phyloP scores from a whole-genome alignment of 1,140 invertebrate genomes.

The Drosophila rufa region DNA sequence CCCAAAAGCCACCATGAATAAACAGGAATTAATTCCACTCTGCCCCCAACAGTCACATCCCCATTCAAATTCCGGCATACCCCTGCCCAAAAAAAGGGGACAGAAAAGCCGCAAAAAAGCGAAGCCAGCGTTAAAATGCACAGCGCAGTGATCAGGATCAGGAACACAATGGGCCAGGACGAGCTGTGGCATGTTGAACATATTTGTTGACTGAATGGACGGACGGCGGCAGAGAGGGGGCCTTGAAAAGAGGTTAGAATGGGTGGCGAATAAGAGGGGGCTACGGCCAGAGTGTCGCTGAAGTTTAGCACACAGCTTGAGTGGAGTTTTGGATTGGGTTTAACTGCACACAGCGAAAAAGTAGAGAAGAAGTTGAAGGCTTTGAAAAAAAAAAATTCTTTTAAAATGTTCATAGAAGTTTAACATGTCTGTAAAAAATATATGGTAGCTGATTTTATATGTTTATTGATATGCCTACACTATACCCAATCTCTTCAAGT shows the following conservation, averaged over 20 bases:
- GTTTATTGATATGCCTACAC: too few relatives aligned
- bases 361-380: neutral
- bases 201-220: conserved; percentile 73
- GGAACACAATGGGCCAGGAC: conserved; percentile 67
- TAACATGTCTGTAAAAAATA: too few relatives aligned
- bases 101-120: conserved; percentile 31
- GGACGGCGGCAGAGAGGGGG: neutral
- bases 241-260: neutral
- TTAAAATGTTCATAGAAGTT: neutral
- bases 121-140: conserved; percentile 76
- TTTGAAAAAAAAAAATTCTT: neutral
- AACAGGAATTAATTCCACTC: conserved; percentile 26
- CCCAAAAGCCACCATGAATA: conserved; percentile 25
- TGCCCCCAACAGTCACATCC: conserved; percentile 10
- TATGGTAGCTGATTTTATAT: too few relatives aligned
- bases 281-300: conserved; percentile 57
- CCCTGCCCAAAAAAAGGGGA: conserved; percentile 12
- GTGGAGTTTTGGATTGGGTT: conserved; percentile 57
- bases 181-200: conserved; percentile 79
- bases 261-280: conserved; percentile 4
- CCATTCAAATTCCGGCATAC: conserved; percentile 33
- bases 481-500: too few relatives aligned
- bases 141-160: conserved; percentile 81
- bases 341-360: conserved; percentile 12
- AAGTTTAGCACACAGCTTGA: conserved; percentile 75